A percentile compares a stretch with the other conserved stretches of the same genome.
phyloP scores from a whole-genome alignment of 2,888 invertebrate genomes.

The Caenorhabditis becei region DNA sequence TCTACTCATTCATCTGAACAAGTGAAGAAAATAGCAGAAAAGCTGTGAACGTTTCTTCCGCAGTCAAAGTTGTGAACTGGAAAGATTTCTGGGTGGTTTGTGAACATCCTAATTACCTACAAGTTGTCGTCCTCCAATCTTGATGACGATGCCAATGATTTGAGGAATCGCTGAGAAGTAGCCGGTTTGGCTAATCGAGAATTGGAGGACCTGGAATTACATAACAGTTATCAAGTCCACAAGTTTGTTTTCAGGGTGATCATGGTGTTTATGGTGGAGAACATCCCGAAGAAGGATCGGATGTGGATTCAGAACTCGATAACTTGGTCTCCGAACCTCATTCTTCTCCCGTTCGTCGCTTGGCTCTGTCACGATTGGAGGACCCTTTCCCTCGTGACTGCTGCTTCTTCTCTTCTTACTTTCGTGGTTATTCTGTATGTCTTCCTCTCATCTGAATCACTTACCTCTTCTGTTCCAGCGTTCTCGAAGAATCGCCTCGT shows the following conservation, averaged over 20 bases:
- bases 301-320: conserved; percentile 74
- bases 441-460: background rate
- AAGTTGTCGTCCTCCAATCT: conserved; percentile 61
- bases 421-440: conserved; percentile 45
- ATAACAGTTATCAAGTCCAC: no score
- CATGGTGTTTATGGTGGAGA: conserved; percentile 77
- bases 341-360: conserved; percentile 74
- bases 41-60: conserved; percentile 51
- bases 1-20: no score
- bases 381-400: conserved; percentile 46
- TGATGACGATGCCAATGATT: conserved; percentile 64
- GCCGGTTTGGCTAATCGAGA: conserved; percentile 65
- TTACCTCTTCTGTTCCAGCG: conserved; percentile 28
- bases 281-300: conserved; percentile 76
- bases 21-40: no score
- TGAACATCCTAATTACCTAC: conserved; percentile 40
- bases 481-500: conserved; percentile 58
- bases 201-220: conserved; percentile 64
- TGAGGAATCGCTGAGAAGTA: conserved; percentile 69
- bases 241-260: conserved; percentile 69
- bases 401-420: conserved; percentile 40
- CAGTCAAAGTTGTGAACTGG: conserved; percentile 61
- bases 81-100: no score
- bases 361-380: conserved; percentile 56
- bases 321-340: conserved; percentile 78